Evolutionary conservation across 2,113 vertebrate species (phyloP), one percentile per base, ranked within the genome.

Genomic region (Corapipo altera): DNA sequence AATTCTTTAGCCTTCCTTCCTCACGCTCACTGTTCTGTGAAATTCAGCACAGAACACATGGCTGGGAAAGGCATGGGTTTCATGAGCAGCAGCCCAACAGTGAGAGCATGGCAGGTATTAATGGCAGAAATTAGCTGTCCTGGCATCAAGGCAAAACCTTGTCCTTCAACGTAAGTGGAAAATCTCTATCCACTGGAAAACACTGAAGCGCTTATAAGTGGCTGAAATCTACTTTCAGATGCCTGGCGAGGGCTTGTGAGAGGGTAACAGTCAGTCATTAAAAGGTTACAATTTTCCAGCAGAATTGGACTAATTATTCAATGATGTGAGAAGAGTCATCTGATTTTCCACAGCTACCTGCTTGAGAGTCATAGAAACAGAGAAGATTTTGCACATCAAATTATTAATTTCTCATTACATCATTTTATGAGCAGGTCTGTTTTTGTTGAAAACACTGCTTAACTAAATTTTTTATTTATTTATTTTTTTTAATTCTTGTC

Each of bases 201-300:
- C 27, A 15, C 46, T 41, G 22, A 66, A 51, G 39, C 7, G 33
- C 4, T 33, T 55, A 33, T 15, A 65, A 32, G 72, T 37, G 65
- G 76, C 70, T 79, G 55, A 91, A 70, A 69, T 15, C 26, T 33
- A 39, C 48, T 84, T 87, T 89, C 62, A 43, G 49, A 69, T 65
- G 59, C 44, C 61, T 65, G 76, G 55, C n/a, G 67, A 65, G n/a
- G 5, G 32, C 27, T 89, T 49, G 59, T 92, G 41, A 93, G 88
- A 87, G 27, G 73, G 46, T 5, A 87, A 90, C 5, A 85, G 44
- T 91, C 89, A 78, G 32, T 69, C 73, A n/a, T 15, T 33, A 16
- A 96, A 96, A 96, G 93, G 90, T 96, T 95, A 96, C 10, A 72
- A 93, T 90, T 95, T 96, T 95, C 96, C 91, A 93, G 52, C 35